Evolutionary conservation across 2,113 vertebrate species (phyloP).

Genomic region (Anoura caudifer): DNA sequence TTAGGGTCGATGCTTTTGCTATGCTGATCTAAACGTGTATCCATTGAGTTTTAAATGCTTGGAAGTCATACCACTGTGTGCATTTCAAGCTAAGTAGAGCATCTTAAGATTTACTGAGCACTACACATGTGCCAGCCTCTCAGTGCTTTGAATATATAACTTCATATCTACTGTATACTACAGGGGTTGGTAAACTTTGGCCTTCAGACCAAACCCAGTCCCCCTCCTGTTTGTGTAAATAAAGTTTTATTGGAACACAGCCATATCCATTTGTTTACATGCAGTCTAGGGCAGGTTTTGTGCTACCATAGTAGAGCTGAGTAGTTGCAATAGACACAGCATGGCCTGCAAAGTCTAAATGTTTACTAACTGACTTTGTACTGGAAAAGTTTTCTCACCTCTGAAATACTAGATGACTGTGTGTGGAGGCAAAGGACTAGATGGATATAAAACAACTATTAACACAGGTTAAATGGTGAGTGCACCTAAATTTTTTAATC

Average conservation of each 20-base stretch:
- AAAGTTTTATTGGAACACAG: neutral
- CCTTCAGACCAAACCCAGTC: neutral
- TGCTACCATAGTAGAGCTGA: neutral
- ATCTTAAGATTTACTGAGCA: neutral
- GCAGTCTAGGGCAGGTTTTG: neutral
- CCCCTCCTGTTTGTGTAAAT: neutral
- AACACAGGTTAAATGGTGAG: neutral
- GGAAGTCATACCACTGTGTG: neutral
- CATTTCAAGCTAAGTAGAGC: neutral
- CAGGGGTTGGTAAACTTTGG: neutral
- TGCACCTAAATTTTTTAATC: neutral
- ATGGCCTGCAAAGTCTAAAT: neutral
- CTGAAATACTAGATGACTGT: neutral
- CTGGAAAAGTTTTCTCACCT: neutral
- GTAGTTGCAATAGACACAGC: neutral
- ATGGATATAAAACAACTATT: neutral
- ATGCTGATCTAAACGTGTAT: neutral
- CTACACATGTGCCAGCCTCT: accelerated
- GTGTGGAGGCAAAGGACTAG: neutral
- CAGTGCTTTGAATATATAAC: neutral
- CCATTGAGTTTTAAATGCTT: neutral
- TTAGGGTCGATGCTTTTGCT: neutral
- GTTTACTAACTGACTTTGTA: neutral
- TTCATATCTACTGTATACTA: neutral
- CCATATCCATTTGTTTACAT: neutral